A percentile compares a stretch with the other conserved stretches of the same genome.
Evolutionary conservation across 1,140 invertebrate genomes (phyloP).

Genomic region (Schlechtendalia chinensis): DNA sequence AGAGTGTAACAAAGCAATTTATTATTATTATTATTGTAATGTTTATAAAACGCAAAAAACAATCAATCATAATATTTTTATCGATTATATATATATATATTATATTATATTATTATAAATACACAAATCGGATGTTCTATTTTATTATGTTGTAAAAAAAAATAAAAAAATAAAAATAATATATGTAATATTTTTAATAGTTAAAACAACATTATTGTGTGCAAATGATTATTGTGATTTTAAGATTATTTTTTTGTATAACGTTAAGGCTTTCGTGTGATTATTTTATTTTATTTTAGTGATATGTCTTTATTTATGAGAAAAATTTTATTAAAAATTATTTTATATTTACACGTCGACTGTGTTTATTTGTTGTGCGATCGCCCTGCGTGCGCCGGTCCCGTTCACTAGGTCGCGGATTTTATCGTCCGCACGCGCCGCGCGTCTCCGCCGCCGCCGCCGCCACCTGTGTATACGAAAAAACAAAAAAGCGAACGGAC

Average conservation of each 20-base stretch:
- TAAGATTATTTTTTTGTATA: slow-evolving; percentile 44
- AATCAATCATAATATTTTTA: slow-evolving; percentile 21
- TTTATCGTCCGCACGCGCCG: no score
- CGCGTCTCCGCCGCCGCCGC: no score
- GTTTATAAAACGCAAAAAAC: slow-evolving; percentile 8
- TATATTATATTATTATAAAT: neutral
- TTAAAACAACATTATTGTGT: slow-evolving; percentile 20
- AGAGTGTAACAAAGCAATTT: slow-evolving; percentile 28
- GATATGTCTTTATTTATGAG: slow-evolving; percentile 47
- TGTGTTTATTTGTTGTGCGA: no score
- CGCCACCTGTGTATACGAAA: no score
- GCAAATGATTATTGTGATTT: slow-evolving; percentile 46
- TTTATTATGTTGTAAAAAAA: slow-evolving; percentile 2
- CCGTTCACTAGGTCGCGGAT: no score
- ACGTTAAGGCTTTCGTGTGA: slow-evolving; percentile 47
- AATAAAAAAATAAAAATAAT: no score
- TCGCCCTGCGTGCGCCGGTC: no score
- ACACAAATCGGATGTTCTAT: neutral
- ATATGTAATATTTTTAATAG: neutral
- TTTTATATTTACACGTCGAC: slow-evolving; percentile 20
- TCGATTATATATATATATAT: slow-evolving; percentile 24
- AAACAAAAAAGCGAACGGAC: no score
- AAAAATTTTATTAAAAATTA: slow-evolving; percentile 46
- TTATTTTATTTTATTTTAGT: slow-evolving; percentile 39
- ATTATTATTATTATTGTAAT: slow-evolving; percentile 19